Conservation (phyloP, 2,888 invertebrate species). For the Mythimna lalbum region DNA sequence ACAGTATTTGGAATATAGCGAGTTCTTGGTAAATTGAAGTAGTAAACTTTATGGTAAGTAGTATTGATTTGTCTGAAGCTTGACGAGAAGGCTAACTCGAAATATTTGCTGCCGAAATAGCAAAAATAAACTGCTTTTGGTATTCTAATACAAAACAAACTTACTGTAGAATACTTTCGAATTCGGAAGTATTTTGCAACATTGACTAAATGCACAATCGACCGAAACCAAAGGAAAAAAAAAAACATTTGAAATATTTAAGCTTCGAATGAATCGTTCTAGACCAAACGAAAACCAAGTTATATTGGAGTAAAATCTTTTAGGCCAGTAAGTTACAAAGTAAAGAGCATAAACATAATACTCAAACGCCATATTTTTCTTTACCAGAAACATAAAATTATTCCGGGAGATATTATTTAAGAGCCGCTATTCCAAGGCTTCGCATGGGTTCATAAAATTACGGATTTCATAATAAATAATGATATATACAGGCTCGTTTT, state of each 20-base stretch:
- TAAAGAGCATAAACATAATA: constrained; percentile 13
- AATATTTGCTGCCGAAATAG: too few relatives aligned
- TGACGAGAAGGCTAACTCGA: too few relatives aligned
- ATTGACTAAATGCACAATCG: too few relatives aligned
- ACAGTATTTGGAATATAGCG: too few relatives aligned
- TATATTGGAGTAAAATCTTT: neutral
- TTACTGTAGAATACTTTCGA: too few relatives aligned
- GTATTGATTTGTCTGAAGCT: fast-evolving
- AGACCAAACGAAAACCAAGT: neutral
- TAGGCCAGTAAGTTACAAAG: neutral
- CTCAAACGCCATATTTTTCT: constrained; percentile 5
- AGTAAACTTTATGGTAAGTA: too few relatives aligned
- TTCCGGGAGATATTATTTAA: constrained; percentile 10
- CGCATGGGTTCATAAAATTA: constrained; percentile 35
- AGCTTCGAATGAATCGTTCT: neutral
- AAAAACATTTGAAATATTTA: neutral
- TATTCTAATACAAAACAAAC: too few relatives aligned
- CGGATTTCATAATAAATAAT: constrained; percentile 30
- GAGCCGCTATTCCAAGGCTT: constrained; percentile 27
- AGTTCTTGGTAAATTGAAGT: too few relatives aligned
- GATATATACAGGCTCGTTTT: constrained; percentile 4
- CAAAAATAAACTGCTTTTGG: too few relatives aligned
- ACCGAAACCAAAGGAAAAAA: neutral
- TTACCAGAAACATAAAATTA: constrained; percentile 12
- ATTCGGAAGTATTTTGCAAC: too few relatives aligned